These are phyloP conservation scores for Nothura maculosa DNA, from an alignment of 2,797 vertebrate species.

Conservation along the genomic window DNA sequence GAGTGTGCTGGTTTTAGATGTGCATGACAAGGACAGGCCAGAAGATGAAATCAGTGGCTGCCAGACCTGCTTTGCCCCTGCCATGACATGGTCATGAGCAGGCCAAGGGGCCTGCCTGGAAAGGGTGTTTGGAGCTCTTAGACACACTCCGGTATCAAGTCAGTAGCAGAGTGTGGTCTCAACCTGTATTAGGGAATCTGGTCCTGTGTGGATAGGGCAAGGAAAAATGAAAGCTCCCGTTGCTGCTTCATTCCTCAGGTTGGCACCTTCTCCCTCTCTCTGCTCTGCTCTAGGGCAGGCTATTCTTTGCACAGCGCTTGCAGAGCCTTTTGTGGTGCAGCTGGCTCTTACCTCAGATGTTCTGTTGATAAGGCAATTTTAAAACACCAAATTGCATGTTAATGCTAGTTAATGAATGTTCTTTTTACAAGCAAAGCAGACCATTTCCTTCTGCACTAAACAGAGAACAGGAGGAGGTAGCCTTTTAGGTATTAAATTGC, in stretches of 20 bases:
- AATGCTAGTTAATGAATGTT: conserved; percentile 19
- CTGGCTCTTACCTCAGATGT: background rate
- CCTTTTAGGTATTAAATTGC: conserved; percentile 48
- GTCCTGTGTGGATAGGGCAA: background rate
- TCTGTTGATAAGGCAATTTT: conserved; percentile 34
- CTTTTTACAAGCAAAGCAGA: conserved; percentile 13
- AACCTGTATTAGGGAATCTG: background rate
- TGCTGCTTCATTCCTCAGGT: rapidly evolving
- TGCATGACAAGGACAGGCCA: background rate
- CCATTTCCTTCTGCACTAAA: conserved; percentile 12
- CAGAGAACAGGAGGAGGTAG: conserved; percentile 35
- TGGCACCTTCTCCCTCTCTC: background rate
- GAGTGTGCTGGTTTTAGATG: background rate
- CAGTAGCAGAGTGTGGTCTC: background rate
- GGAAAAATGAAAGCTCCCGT: background rate
- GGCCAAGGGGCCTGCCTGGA: background rate
- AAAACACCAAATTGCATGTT: conserved; percentile 16
- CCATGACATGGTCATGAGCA: background rate
- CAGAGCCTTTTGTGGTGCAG: background rate
- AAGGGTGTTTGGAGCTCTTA: background rate
- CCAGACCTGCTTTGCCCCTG: background rate
- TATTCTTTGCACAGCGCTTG: background rate
- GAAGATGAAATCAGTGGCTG: background rate
- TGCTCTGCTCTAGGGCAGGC: background rate
- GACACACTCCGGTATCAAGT: background rate